Evolutionary conservation across 2,797 vertebrate species (phyloP).

Genomic region (Sandelia bainsii): DNA sequence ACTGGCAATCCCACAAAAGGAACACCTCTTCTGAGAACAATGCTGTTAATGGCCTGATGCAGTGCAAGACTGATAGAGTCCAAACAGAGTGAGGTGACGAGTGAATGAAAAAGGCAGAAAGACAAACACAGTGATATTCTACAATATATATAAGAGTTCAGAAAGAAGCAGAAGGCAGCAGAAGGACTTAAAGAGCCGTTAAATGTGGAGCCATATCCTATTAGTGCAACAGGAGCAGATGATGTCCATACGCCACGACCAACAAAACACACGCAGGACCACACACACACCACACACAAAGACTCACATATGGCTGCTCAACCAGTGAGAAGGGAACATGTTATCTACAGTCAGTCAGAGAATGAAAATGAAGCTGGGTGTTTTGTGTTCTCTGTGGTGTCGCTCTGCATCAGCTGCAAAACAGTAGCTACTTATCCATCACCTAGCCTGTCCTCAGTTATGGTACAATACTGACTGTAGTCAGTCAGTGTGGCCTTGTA

Average conservation of each 20-base stretch:
- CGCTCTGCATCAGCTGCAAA: slow-evolving; percentile 25
- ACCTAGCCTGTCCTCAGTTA: slow-evolving; percentile 12
- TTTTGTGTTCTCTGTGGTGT: slow-evolving; percentile 42
- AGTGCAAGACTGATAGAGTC: slow-evolving; percentile 37
- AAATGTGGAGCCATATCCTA: slow-evolving; percentile 30
- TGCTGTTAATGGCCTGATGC: slow-evolving; percentile 53
- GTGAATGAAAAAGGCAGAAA: slow-evolving; percentile 23
- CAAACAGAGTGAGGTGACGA: slow-evolving; percentile 29
- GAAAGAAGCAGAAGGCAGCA: slow-evolving; percentile 28
- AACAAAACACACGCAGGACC: neutral
- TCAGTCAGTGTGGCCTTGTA: neutral
- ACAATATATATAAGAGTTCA: slow-evolving; percentile 44
- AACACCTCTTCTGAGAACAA: slow-evolving; percentile 66
- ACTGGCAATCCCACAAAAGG: slow-evolving; percentile 59
- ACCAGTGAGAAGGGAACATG: slow-evolving; percentile 26
- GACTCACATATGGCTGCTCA: slow-evolving; percentile 21
- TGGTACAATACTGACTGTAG: slow-evolving; percentile 4
- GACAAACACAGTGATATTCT: slow-evolving; percentile 40
- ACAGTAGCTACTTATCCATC: slow-evolving; percentile 29
- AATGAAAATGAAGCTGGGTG: slow-evolving; percentile 56
- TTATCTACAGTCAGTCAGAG: slow-evolving; percentile 39
- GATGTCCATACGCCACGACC: neutral
- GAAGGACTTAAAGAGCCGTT: slow-evolving; percentile 33
- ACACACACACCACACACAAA: slow-evolving; percentile 8
- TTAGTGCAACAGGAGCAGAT: slow-evolving; percentile 38